Percentiles rank a stretch among this genome's conserved stretches.
Conservation (phyloP, 2,888 invertebrate genomes). For the Lithosia quadra region DNA sequence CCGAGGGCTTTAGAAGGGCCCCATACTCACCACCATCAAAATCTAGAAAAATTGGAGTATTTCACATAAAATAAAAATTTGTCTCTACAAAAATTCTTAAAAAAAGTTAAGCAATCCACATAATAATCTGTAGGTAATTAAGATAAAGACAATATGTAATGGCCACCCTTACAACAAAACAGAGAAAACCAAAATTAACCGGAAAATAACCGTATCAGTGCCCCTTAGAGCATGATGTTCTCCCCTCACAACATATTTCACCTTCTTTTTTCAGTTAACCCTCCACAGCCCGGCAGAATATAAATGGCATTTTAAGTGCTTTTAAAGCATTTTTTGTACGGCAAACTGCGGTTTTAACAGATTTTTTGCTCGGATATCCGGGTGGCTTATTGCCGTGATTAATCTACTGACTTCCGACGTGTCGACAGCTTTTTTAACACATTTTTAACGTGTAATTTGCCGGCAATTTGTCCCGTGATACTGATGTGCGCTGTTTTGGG, state of each 20-base stretch:
- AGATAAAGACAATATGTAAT: constrained; percentile 8
- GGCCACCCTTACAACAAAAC: constrained; percentile 16
- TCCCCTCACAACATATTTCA: constrained; percentile 44
- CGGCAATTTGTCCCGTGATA: constrained; percentile 28
- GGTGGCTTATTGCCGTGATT: constrained; percentile 65
- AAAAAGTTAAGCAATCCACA: background rate
- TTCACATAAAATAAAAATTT: background rate
- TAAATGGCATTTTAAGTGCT: constrained; percentile 74
- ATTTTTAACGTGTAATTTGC: constrained; percentile 31
- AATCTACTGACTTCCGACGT: constrained; percentile 63
- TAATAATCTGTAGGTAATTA: constrained; percentile 9
- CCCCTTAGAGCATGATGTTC: constrained; percentile 34
- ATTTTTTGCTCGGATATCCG: constrained; percentile 71
- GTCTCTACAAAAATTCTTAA: background rate
- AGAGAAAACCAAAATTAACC: constrained; percentile 46
- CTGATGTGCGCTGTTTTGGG: constrained; percentile 15
- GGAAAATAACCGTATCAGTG: constrained; percentile 54
- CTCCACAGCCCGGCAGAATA: constrained; percentile 54
- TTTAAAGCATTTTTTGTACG: constrained; percentile 66
- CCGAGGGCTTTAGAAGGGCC: background rate
- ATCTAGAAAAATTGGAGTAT: background rate
- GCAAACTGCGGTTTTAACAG: constrained; percentile 66
- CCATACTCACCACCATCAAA: background rate
- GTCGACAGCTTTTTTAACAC: constrained; percentile 38
- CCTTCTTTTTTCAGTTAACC: constrained; percentile 50